A percentile compares a stretch with the other conserved stretches of the same genome.
Conservation (phyloP, 2,113 vertebrate species). For the Chloropsis hardwickii region DNA sequence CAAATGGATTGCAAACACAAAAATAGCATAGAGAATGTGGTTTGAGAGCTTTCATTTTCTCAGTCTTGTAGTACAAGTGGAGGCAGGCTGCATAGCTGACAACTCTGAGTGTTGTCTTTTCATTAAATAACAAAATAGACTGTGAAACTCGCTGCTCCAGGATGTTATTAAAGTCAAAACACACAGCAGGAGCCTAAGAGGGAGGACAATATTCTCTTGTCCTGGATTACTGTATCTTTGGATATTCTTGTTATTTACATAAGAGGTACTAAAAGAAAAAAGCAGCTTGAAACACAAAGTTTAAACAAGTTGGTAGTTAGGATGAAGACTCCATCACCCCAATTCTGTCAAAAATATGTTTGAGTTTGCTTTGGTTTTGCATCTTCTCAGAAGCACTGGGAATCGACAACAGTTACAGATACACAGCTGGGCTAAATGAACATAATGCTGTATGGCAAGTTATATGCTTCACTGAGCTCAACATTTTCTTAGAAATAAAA, state of each 20-base stretch:
- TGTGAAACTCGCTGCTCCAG: neutral
- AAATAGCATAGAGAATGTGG: neutral
- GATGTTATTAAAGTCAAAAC: neutral
- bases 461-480: conserved; percentile 2
- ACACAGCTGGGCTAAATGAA: neutral
- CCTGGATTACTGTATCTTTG: neutral
- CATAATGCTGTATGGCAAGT: conserved; percentile 4
- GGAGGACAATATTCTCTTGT: neutral
- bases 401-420: neutral
- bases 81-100: neutral
- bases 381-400: neutral
- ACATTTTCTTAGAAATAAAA: conserved; percentile 23
- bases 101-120: neutral
- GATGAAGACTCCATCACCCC: neutral
- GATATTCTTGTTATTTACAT: neutral
- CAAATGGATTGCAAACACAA: neutral
- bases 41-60: neutral
- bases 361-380: neutral
- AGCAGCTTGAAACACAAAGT: neutral
- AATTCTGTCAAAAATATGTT: neutral
- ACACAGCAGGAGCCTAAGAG: neutral
- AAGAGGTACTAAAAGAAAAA: neutral
- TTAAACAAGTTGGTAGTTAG: neutral
- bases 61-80: neutral
- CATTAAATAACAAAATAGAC: neutral